These are phyloP conservation scores for Epiperipatus broadwayi DNA, from an alignment of 2,888 invertebrate species.

Conservation along the genomic window DNA sequence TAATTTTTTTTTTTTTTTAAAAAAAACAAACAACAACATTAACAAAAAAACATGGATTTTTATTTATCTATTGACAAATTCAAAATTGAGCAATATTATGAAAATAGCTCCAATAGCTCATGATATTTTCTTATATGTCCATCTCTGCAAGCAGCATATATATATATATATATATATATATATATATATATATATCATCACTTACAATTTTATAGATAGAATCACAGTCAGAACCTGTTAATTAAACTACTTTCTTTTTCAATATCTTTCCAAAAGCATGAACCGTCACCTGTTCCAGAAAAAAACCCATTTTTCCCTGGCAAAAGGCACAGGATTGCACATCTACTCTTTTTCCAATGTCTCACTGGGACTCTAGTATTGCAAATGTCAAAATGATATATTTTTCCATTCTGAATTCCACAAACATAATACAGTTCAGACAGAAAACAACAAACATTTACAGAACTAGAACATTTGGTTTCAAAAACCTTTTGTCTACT, in stretches of 20 bases:
- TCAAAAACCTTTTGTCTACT: conserved; percentile 33
- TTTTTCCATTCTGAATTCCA: conserved; percentile 42
- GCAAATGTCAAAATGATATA: conserved; percentile 17
- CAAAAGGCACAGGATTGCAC: conserved; percentile 36
- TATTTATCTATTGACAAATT: too few species aligned
- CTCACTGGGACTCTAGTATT: conserved; percentile 14
- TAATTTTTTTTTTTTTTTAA: too few species aligned
- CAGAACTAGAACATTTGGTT: conserved; percentile 29
- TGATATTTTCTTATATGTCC: conserved; percentile 42
- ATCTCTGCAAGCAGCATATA: conserved; percentile 46
- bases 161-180: too few species aligned
- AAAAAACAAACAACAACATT: too few species aligned
- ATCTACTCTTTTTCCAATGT: conserved; percentile 36
- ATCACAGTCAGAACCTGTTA: conserved; percentile 51
- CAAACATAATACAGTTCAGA: conserved; percentile 33
- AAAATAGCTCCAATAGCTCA: too few species aligned
- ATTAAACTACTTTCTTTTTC: conserved; percentile 32
- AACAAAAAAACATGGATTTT: too few species aligned
- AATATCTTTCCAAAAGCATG: conserved; percentile 35
- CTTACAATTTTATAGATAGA: conserved; percentile 42
- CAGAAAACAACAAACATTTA: conserved; percentile 38
- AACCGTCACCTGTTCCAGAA: conserved; percentile 43
- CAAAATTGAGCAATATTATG: too few species aligned
- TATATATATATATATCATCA: conserved; percentile 39
- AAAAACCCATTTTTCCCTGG: conserved; percentile 36